Evolutionary conservation across 2,888 invertebrate genomes (phyloP), one percentile per base, ranked within the genome.

Genomic region (Cephus runcator): DNA sequence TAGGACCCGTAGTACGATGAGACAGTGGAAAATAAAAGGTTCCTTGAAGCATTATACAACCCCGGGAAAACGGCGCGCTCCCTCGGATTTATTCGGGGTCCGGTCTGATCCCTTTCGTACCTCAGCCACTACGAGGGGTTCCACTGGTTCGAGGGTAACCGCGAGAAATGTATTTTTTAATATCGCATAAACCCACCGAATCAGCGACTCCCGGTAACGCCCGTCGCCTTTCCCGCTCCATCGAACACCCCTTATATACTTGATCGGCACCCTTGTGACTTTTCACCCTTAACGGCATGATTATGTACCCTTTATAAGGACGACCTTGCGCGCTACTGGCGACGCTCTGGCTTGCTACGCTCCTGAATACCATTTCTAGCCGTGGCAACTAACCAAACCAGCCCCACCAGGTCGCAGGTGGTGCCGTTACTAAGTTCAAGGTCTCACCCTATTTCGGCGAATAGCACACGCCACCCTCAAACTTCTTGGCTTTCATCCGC

Each of bases 371-470:
- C 56, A 23, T 56, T 56, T 23, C 56, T 56, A 56, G 6, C 56
- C 56, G 56, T 23, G 56, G 23, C 56, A 23, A 56, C 56, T 2
- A 40, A 56, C 56, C 40, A 15, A 4, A 40, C 40, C 56, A 56
- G 23, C 15, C 56, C 56, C 56, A 23, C 23, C 56, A 23, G 56
- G 56, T 23, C 56, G 56, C 56, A 56, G 56, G 56, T 56, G 56
- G 56, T 56, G 23, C 23, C 23, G 15, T 2, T 23, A 56, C 56
- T 56, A 56, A 56, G 56, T 56, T 56, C 56, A 56, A 56, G 56
- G 56, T 71, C 74, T 74, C n/a, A 30, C 73, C 69, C 71, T 73
- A 69, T 69, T 71, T 35, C 56, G 73, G 71, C 75, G 23, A n/a
- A 12, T 73, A 56, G 35, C 31, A 31, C 40, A 56, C 23, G 4